These are phyloP conservation scores for Drosophila picticornis DNA, from an alignment of 2,888 invertebrate genomes.

Conservation along the genomic window DNA sequence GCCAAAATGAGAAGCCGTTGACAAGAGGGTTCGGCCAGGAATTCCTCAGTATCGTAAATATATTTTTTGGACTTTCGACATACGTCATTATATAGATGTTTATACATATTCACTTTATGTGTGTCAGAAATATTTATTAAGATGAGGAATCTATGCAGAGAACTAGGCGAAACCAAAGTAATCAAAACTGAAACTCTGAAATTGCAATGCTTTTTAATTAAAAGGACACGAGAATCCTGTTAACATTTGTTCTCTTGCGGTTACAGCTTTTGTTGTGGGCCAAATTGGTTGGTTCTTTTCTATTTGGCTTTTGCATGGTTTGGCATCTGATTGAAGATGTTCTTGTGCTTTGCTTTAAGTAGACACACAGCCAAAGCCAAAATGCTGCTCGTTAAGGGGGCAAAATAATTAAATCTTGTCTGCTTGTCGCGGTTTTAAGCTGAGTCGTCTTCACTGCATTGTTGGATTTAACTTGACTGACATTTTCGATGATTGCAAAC, in stretches of 20 bases:
- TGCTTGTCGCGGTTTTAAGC: neutral
- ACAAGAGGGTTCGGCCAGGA: neutral
- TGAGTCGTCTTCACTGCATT: neutral
- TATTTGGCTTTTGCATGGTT: neutral
- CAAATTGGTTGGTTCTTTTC: conserved; percentile 7
- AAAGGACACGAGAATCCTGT: conserved; percentile 12
- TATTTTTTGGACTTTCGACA: neutral
- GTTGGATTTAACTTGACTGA: neutral
- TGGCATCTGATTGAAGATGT: conserved; percentile 17
- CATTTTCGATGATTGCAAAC: neutral
- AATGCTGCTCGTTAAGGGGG: neutral
- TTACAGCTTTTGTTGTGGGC: conserved; percentile 7
- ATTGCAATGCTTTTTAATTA: conserved; percentile 51
- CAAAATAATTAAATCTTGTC: neutral
- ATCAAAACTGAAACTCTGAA: neutral
- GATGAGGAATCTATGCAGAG: neutral
- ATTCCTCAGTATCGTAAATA: neutral
- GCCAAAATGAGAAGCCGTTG: neutral
- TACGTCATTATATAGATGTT: neutral
- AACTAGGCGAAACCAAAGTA: neutral
- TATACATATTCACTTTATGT: neutral
- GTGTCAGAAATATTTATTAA: neutral
- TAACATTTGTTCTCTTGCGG: conserved; percentile 34
- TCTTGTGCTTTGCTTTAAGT: neutral
- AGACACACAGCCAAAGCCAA: neutral